Conservation (phyloP, 2,113 vertebrate genomes). For the Sebastes schlegelii region DNA sequence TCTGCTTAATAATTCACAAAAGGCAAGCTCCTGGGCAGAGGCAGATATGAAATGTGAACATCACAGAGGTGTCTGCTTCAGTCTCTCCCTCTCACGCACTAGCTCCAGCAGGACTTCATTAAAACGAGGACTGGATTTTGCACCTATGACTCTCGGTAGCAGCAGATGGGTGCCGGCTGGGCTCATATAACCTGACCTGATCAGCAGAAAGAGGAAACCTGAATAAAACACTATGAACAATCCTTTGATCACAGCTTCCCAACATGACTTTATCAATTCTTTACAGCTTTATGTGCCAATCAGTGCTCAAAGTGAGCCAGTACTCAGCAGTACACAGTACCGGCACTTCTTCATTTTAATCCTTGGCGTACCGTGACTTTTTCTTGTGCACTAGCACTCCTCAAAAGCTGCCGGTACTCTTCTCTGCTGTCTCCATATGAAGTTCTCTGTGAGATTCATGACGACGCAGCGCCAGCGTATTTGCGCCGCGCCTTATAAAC, state of each 20-base stretch:
- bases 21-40: constrained; percentile 77
- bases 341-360: no score
- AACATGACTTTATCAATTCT: constrained; percentile 36
- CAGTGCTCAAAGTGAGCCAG: no score
- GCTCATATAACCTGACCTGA: constrained; percentile 44
- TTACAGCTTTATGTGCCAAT: constrained; percentile 20
- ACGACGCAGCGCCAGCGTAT: no score
- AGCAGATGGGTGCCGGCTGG: constrained; percentile 36
- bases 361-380: no score
- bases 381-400: no score
- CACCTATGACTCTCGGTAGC: constrained; percentile 39
- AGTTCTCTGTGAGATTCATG: no score
- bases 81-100: constrained; percentile 53
- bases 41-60: constrained; percentile 80
- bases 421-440: no score
- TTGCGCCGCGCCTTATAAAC: no score
- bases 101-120: constrained; percentile 74
- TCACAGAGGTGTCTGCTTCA: constrained; percentile 77
- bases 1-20: constrained; percentile 81
- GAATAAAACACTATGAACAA: constrained; percentile 18
- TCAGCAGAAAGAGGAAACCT: constrained; percentile 39
- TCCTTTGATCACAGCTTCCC: constrained; percentile 59
- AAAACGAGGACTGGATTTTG: constrained; percentile 65
- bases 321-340: no score
- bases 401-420: no score